Base-by-base conservation (phyloP, 2,888 invertebrate genomes). In the Pachymerium ferrugineum region DNA sequence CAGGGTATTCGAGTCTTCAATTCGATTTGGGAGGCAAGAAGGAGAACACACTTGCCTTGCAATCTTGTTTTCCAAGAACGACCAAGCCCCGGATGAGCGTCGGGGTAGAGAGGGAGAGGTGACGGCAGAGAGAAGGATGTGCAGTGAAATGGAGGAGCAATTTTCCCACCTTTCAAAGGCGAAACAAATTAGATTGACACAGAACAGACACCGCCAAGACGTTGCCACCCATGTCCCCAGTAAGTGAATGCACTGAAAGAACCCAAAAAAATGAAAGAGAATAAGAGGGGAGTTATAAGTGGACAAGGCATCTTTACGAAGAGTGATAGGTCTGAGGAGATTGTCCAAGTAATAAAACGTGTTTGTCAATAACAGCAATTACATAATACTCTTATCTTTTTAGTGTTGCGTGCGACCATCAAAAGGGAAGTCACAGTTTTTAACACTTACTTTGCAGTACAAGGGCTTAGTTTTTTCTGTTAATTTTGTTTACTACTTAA, bases 1-100 rank as follows among this genome's bases (percentile, higher is more conserved):
- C 62, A 62, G 62, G 62, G 62, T 62, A 62, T 62, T 62, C 62
- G 62, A 62, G 62, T 62, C 62, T 62, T 62, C 62, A 62, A 62
- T 62, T 62, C 62, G 62, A 62, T 62, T 62, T 62, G 62, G 62
- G 62, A 62, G 62, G 25, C 62, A 62, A 62, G 62, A 62, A 62
- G 62, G 62, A 62, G 62, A 62, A 62, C 62, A 62, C 62, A 25
- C 62, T 62, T 62, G 62, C 62, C 62, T 62, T 62, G 62, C 62
- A 62, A 62, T 62, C 62, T 62, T 62, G 62, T 62, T 62, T 62
- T 62, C 62, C 62, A 62, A 62, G 62, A 62, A 62, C 62, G 62
- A 62, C 62, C 62, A 62, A 62, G 62, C 62, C 28, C 14, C 25
- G 28, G 62, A 62, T 62, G 62, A 62, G 62, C 25, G 3, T 28